phyloP scores from a whole-genome alignment of 2,888 invertebrate genomes.

The Catocala sponsa region DNA sequence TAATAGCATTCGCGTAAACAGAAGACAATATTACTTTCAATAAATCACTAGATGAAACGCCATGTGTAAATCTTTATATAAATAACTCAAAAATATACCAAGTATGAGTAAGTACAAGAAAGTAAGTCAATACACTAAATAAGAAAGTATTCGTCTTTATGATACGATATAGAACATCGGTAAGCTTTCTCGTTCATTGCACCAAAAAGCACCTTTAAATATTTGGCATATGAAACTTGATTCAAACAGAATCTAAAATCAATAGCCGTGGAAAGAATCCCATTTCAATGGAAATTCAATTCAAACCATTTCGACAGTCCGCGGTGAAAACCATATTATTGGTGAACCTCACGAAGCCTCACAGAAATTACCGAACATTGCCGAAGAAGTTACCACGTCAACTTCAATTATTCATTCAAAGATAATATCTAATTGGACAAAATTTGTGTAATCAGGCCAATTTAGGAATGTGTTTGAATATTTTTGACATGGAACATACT shows the following conservation, averaged over 20 bases:
- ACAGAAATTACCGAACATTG: conserved; percentile 32
- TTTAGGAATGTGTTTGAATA: conserved; percentile 6
- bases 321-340: conserved; percentile 54
- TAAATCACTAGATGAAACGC: too few species aligned
- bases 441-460: neutral
- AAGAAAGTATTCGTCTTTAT: neutral
- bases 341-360: conserved; percentile 50
- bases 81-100: too few species aligned
- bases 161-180: neutral
- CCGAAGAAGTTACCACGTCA: conserved; percentile 12
- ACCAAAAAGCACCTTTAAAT: conserved; percentile 30
- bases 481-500: conserved; percentile 7
- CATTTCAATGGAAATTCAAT: conserved; percentile 60
- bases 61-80: too few species aligned
- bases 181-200: neutral
- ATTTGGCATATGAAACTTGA: conserved; percentile 54
- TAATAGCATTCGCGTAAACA: too few species aligned
- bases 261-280: conserved; percentile 58
- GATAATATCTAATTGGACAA: conserved; percentile 13
- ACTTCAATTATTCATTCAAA: conserved; percentile 32
- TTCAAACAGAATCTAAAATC: conserved; percentile 49
- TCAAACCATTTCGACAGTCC: conserved; percentile 50
- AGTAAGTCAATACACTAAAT: too few species aligned
- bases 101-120: too few species aligned
- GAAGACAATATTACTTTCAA: too few species aligned